Evolutionary conservation across 2,797 vertebrate species (phyloP).

Genomic region (Acanthopagrus latus): DNA sequence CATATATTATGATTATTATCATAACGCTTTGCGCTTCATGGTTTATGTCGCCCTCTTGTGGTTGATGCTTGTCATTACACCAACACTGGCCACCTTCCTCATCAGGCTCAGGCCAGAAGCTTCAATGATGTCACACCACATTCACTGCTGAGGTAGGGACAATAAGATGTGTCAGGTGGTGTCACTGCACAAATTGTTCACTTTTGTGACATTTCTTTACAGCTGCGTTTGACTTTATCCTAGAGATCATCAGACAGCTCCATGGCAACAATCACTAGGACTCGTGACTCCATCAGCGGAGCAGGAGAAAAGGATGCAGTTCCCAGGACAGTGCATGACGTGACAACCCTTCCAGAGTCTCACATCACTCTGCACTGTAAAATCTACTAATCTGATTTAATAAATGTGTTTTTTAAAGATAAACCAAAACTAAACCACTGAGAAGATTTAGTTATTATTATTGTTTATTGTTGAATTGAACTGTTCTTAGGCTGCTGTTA

Average conservation of each 20-base stretch:
- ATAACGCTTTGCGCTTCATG: background rate
- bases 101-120: constrained; percentile 31
- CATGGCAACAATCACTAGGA: no score
- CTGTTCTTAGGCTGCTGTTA: no score
- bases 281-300: constrained; percentile 81
- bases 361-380: no score
- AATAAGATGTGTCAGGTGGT: background rate
- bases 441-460: no score
- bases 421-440: no score
- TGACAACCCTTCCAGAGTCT: no score
- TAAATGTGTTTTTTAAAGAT: no score
- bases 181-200: background rate
- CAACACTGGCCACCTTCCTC: constrained; percentile 7
- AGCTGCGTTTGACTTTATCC: constrained; percentile 5
- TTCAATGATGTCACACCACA: constrained; percentile 40
- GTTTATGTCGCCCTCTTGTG: constrained; percentile 47
- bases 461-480: no score
- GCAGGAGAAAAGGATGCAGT: constrained; percentile 68
- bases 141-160: constrained; percentile 63
- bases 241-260: constrained; percentile 67
- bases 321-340: constrained; percentile 22
- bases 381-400: no score
- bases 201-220: background rate
- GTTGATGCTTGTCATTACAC: background rate
- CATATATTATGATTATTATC: no score